Percentiles rank a stretch among this genome's conserved stretches.
phyloP scores from a whole-genome alignment of 2,888 invertebrate genomes.

The Chymomyza procnemis region DNA sequence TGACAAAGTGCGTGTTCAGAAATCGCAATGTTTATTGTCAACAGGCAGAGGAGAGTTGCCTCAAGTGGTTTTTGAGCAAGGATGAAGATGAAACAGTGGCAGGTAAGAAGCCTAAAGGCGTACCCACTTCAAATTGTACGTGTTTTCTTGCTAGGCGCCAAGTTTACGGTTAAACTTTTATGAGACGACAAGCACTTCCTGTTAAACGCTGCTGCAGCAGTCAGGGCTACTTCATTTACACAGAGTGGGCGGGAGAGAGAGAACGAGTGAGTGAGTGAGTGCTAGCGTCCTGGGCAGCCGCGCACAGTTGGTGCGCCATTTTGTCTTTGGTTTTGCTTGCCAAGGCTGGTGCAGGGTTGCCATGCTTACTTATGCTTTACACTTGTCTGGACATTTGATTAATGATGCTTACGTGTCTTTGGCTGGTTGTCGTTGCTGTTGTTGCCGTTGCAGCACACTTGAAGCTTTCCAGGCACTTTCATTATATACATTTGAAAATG shows the following conservation, averaged over 20 bases:
- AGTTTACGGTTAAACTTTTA: conserved; percentile 5
- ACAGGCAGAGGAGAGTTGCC: conserved; percentile 58
- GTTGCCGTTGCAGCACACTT: conserved; percentile 23
- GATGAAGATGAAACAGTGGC: not conserved
- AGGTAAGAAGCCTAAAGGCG: conserved; percentile 24
- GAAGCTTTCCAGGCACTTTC: conserved; percentile 44
- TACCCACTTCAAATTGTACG: conserved; percentile 55
- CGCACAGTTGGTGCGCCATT: conserved; percentile 4
- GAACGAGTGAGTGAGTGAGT: not conserved
- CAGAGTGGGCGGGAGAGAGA: not conserved
- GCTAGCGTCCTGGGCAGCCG: conserved; percentile 1
- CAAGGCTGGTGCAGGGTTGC: conserved; percentile 22
- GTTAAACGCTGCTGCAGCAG: conserved; percentile 11
- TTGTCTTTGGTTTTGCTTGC: not conserved
- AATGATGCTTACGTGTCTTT: conserved; percentile 67
- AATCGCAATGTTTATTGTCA: conserved; percentile 68
- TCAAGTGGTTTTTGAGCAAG: conserved; percentile 54
- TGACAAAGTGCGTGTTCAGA: conserved; percentile 35
- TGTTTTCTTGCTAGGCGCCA: conserved; percentile 53
- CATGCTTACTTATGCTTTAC: conserved; percentile 56
- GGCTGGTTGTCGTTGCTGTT: conserved; percentile 5
- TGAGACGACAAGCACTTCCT: conserved; percentile 5
- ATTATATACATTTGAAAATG: conserved; percentile 60
- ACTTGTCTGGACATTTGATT: conserved; percentile 73
- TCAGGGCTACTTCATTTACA: conserved; percentile 34